Conservation (phyloP, 2,113 vertebrate genomes). For the Festucalex cinctus region DNA sequence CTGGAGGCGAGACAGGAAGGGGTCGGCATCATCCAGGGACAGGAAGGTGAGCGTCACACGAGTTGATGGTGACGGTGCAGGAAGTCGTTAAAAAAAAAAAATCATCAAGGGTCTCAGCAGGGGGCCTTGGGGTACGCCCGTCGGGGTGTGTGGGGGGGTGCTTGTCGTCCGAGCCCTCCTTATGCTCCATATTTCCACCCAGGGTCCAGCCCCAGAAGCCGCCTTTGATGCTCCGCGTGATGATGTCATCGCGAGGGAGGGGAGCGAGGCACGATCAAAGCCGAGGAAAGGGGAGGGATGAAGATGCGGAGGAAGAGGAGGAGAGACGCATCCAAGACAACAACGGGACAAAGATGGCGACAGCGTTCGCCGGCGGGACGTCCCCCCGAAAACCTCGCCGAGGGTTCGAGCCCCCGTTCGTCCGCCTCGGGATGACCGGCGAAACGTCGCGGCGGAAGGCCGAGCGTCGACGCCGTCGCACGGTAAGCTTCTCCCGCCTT, state of each 20-base stretch:
- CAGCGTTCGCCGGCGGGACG: slow-evolving; percentile 58
- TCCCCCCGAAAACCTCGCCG: slow-evolving; percentile 19
- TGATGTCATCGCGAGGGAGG: slow-evolving; percentile 70
- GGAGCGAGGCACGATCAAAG: slow-evolving; percentile 70
- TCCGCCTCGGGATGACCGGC: slow-evolving; percentile 21
- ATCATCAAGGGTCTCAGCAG: slow-evolving; percentile 67
- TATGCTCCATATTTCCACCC: slow-evolving; percentile 58
- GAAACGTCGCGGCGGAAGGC: slow-evolving; percentile 4
- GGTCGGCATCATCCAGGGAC: slow-evolving; percentile 6
- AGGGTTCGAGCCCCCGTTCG: slow-evolving; percentile 29
- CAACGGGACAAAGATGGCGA: slow-evolving; percentile 74
- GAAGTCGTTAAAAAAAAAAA: not conserved
- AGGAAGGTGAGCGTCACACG: slow-evolving; percentile 11
- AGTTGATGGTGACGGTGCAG: not conserved
- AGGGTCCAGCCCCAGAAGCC: slow-evolving; percentile 50
- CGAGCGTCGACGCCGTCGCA: slow-evolving; percentile 53
- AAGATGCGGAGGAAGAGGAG: slow-evolving; percentile 44
- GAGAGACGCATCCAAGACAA: slow-evolving; percentile 70
- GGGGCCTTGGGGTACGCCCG: slow-evolving; percentile 62
- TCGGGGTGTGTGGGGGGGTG: slow-evolving; percentile 38
- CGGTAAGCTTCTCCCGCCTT: slow-evolving; percentile 64
- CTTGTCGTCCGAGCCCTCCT: slow-evolving; percentile 33
- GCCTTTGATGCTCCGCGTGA: slow-evolving; percentile 70
- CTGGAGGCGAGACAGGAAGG: slow-evolving; percentile 54
- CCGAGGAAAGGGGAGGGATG: slow-evolving; percentile 62